Conservation (phyloP, 1,140 invertebrate genomes). For the Anastrepha ludens region DNA sequence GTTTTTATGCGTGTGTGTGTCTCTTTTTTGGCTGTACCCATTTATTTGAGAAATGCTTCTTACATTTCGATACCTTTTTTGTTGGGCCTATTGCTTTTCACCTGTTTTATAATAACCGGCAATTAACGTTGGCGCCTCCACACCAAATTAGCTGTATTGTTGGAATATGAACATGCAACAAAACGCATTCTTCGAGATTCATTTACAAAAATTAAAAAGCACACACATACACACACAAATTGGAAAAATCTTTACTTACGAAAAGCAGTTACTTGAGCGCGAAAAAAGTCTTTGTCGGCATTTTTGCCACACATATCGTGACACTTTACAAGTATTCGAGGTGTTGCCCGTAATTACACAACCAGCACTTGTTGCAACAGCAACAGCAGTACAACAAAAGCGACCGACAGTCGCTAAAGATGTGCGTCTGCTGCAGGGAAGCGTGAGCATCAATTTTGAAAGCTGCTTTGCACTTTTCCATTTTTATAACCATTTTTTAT, state of each 20-base stretch:
- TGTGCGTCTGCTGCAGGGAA: background rate
- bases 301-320: constrained; percentile 42
- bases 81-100: constrained; percentile 19
- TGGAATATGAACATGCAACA: background rate
- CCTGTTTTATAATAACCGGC: constrained; percentile 30
- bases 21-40: background rate
- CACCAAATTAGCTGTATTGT: constrained; percentile 28
- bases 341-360: constrained; percentile 39
- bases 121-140: constrained; percentile 41
- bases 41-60: background rate
- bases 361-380: background rate
- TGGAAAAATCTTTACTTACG: constrained; percentile 6
- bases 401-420: constrained; percentile 3
- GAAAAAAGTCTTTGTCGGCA: constrained; percentile 24
- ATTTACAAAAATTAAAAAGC: background rate
- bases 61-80: background rate
- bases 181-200: background rate
- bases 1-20: background rate
- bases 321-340: constrained; percentile 13
- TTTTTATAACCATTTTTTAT: background rate
- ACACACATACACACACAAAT: background rate
- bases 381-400: background rate
- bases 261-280: background rate
- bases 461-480: background rate
- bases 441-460: background rate